Evolutionary conservation across 1,140 invertebrate genomes (phyloP).

Genomic region (Atta cephalotes): DNA sequence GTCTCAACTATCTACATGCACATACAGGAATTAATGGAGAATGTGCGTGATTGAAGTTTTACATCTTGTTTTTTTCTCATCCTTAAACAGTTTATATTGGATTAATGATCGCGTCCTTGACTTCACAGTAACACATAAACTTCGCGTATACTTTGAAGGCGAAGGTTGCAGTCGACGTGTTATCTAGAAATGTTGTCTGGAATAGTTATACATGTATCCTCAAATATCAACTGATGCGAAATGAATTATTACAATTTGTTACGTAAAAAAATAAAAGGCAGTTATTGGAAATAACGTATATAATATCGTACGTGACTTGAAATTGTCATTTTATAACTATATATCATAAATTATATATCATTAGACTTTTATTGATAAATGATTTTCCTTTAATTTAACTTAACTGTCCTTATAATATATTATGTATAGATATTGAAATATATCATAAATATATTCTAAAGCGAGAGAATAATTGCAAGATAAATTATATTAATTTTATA

Average conservation of each 20-base stretch:
- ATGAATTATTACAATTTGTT: conserved; percentile 42
- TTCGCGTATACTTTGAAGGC: conserved; percentile 17
- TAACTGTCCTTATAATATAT: conserved; percentile 7
- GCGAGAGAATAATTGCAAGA: neutral
- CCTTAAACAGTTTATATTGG: conserved; percentile 8
- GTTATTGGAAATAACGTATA: neutral
- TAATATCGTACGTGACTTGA: neutral
- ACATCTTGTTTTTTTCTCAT: conserved; percentile 17
- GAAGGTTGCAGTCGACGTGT: neutral
- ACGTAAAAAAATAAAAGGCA: conserved; percentile 7
- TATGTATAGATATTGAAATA: neutral
- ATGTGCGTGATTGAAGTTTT: conserved; percentile 21
- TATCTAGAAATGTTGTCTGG: conserved; percentile 11
- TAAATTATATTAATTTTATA: conserved; percentile 26
- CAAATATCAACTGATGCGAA: conserved; percentile 2
- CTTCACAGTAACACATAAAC: conserved; percentile 12
- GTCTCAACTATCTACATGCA: conserved; percentile 2
- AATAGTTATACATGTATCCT: neutral
- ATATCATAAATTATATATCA: neutral
- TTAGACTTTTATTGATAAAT: conserved; percentile 27
- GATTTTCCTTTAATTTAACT: conserved; percentile 9
- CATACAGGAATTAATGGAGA: conserved; percentile 11
- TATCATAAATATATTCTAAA: conserved; percentile 25
- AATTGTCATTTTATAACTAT: conserved; percentile 1
- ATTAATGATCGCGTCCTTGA: conserved; percentile 37